These are phyloP conservation scores for Phylloscopus trochiloides DNA, from an alignment of 2,113 vertebrate species.

Conservation along the genomic window DNA sequence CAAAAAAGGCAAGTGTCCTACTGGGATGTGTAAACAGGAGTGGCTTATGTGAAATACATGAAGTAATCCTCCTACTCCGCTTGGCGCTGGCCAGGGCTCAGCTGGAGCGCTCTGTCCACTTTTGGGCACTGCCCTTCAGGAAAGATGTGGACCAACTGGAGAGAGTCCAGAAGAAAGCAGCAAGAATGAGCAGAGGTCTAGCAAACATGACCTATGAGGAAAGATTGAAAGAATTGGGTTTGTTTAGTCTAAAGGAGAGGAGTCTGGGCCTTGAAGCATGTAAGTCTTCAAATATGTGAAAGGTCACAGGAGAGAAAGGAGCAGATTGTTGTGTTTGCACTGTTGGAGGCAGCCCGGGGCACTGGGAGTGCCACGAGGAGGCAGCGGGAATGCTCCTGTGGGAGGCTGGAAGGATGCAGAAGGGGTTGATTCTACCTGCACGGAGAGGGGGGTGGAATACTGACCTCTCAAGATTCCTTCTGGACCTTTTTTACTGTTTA, in stretches of 20 bases:
- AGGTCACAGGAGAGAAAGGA: neutral
- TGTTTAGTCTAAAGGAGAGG: slow-evolving; percentile 61
- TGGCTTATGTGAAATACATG: neutral
- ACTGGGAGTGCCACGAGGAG: neutral
- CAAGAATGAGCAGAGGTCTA: slow-evolving; percentile 55
- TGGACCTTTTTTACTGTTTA: neutral
- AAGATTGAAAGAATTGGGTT: slow-evolving; percentile 43
- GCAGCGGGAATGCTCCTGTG: accelerated
- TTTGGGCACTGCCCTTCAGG: slow-evolving; percentile 17
- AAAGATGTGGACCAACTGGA: slow-evolving; percentile 23
- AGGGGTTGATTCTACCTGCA: neutral
- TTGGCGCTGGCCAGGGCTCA: neutral
- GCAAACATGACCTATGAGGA: slow-evolving; percentile 66
- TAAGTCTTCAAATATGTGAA: slow-evolving; percentile 12
- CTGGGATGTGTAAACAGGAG: neutral
- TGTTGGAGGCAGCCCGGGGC: neutral
- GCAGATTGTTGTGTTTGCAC: neutral
- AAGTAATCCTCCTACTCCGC: neutral
- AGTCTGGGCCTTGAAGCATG: slow-evolving; percentile 14
- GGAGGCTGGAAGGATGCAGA: neutral
- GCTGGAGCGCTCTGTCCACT: neutral
- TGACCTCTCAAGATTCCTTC: neutral
- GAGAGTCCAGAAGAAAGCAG: slow-evolving; percentile 46
- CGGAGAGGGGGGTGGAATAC: accelerated
- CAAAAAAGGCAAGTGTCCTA: neutral